Evolutionary conservation across 1,140 invertebrate species (phyloP), one percentile per base, ranked within the genome.

Genomic region (Cyclargus thomasi): DNA sequence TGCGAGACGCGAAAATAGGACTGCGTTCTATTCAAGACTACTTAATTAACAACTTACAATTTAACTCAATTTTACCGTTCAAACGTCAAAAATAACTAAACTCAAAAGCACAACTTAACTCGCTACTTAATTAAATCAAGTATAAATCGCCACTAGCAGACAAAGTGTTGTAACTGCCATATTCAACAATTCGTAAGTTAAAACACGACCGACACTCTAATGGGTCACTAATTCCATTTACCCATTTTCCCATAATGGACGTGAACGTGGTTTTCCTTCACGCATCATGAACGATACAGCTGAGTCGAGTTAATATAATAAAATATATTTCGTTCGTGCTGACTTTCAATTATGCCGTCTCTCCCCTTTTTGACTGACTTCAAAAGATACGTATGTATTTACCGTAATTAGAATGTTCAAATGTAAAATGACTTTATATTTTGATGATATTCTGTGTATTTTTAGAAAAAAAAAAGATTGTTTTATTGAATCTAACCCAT

Each of bases 141-240:
- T 35, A 35, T 5, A 3, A 35, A 35, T 35, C 8, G n/a, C n/a
- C n/a, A n/a, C n/a, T 47, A 16, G 14, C 39, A 47, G 10, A 16
- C 14, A 47, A 47, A 47, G 39, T 47, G 39, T 14, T 47, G 39
- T 47, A 16, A 47, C 39, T 47, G 39, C 11, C 39, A 47, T 47
- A 16, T 47, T 47, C 10, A 47, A 47, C 14, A 47, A 47, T 47
- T 47, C 39, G 39, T 47, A 14, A 47, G 6, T 47, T 47, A 47
- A 47, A 47, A 47, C 39, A 47, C 39, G 39, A 47, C 10, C 39
- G 39, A 3, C 39, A 47, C 39, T 47, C 39, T 16, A 47, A 47
- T 47, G 39, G 39, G 39, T 47, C 39, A 47, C 39, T 47, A 47
- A 47, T 47, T 47, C 39, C 39, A 47, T 47, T 47, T 47, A 47